Percentiles rank a stretch among this genome's conserved stretches.
These are phyloP conservation scores for Spicauda simplicius DNA, from an alignment of 2,888 invertebrate genomes.

Conservation along the genomic window DNA sequence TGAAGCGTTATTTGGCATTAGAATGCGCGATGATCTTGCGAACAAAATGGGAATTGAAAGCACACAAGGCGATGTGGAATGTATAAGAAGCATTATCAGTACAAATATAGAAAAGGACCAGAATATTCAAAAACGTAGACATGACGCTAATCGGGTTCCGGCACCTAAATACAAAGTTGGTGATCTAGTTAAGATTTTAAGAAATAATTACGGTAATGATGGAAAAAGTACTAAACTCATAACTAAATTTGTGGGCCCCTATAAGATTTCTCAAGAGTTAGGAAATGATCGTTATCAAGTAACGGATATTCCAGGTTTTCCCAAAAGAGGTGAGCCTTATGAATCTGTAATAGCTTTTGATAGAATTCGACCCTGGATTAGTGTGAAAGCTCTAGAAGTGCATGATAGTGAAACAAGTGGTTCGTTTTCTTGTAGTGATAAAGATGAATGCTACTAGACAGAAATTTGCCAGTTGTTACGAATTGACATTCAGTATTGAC, in stretches of 20 bases:
- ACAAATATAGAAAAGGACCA: constrained; percentile 36
- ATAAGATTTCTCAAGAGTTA: constrained; percentile 37
- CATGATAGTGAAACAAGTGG: constrained; percentile 31
- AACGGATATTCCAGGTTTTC: constrained; percentile 39
- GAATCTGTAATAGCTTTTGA: constrained; percentile 40
- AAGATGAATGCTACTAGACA: constrained; percentile 29
- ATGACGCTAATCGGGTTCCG: constrained; percentile 32
- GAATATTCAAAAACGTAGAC: constrained; percentile 30
- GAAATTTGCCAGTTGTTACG: constrained; percentile 28
- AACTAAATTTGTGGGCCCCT: constrained; percentile 44
- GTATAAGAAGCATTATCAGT: constrained; percentile 29
- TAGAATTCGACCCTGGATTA: constrained; percentile 42
- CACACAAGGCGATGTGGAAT: constrained; percentile 23
- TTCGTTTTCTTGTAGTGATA: constrained; percentile 29
- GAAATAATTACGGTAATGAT: constrained; percentile 40
- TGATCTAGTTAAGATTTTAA: constrained; percentile 41
- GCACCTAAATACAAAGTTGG: constrained; percentile 34
- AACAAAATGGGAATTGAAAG: constrained; percentile 12
- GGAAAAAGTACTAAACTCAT: constrained; percentile 42
- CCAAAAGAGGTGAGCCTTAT: constrained; percentile 31
- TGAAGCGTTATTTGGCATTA: constrained; percentile 52
- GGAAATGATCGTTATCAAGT: constrained; percentile 42
- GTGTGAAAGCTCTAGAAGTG: constrained; percentile 36
- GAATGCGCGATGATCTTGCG: constrained; percentile 7
- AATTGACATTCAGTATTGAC: constrained; percentile 16